A percentile compares a stretch with the other conserved stretches of the same genome.
These are phyloP conservation scores for Cyprinodon variegatus DNA, from an alignment of 2,113 vertebrate species.

Conservation along the genomic window DNA sequence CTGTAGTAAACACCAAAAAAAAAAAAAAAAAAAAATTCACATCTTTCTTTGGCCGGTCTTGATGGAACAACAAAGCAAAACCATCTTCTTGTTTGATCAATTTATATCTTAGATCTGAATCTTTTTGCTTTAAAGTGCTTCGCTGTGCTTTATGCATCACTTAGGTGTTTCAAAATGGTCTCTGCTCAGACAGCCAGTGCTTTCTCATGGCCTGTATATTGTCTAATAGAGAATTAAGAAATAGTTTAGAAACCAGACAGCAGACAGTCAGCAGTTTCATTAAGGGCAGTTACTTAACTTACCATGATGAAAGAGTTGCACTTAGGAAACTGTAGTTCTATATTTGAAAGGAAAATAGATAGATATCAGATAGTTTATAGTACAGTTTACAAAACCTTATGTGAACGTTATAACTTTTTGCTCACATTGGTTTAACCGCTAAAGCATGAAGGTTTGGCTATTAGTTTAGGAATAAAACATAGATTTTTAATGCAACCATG, in stretches of 20 bases:
- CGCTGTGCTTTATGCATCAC: constrained; percentile 13
- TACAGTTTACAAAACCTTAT: background rate
- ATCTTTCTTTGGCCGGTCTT: constrained; percentile 12
- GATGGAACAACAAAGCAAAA: background rate
- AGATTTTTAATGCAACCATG: background rate
- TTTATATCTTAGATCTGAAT: constrained; percentile 10
- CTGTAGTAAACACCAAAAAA: constrained; percentile 9
- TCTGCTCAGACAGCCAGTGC: constrained; percentile 2
- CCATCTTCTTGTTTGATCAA: constrained; percentile 13
- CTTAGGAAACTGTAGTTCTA: background rate
- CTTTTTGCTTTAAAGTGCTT: constrained; percentile 7
- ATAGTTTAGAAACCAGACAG: constrained; percentile 36
- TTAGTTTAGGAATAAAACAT: background rate
- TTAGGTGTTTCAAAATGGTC: constrained; percentile 21
- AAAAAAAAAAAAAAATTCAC: background rate
- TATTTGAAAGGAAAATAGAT: background rate
- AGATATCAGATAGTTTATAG: background rate
- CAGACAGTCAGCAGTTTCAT: constrained; percentile 40
- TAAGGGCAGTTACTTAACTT: constrained; percentile 37
- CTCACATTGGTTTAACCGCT: background rate
- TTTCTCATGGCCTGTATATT: constrained; percentile 18
- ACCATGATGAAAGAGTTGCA: constrained; percentile 29
- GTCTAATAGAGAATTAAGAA: constrained; percentile 41
- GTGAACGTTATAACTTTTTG: background rate
- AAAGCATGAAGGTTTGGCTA: background rate